Percentiles rank a stretch among this genome's conserved stretches.
Conservation (phyloP, 2,797 vertebrate genomes). For the Choloepus didactylus region DNA sequence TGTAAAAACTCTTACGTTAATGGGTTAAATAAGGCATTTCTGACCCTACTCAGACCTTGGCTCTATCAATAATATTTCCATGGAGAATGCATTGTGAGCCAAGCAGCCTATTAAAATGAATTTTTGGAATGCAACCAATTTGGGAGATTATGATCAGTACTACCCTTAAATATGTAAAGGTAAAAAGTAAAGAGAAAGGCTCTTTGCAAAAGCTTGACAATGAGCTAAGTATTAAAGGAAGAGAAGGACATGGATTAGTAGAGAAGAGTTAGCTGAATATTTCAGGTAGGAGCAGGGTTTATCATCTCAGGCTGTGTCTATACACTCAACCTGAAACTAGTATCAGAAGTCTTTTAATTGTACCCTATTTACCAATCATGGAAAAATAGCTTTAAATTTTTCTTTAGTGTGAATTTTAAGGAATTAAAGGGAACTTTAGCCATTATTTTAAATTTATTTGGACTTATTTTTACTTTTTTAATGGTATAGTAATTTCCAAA, state of each 20-base stretch:
- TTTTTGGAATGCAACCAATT: background rate
- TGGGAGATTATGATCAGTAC: background rate
- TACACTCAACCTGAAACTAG: background rate
- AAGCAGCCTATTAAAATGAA: slow-evolving; percentile 48
- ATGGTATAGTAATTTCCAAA: background rate
- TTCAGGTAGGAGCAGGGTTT: background rate
- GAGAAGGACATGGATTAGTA: background rate
- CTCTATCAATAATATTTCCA: background rate
- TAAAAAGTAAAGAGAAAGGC: background rate
- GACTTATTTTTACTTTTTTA: background rate
- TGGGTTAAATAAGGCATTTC: slow-evolving; percentile 31
- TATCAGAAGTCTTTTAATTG: slow-evolving; percentile 29
- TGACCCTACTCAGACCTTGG: background rate
- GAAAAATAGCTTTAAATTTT: background rate
- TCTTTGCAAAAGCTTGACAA: background rate
- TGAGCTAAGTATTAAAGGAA: slow-evolving; percentile 35
- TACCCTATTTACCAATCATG: slow-evolving; percentile 20
- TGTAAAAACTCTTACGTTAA: background rate
- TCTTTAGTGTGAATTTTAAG: background rate
- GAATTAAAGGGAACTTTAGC: slow-evolving; percentile 37
- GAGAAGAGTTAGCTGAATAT: background rate
- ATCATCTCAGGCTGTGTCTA: background rate
- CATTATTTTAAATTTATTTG: slow-evolving; percentile 33
- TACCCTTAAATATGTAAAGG: slow-evolving; percentile 29
- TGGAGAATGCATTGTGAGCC: slow-evolving; percentile 15